phyloP scores from a whole-genome alignment of 2,113 vertebrate genomes.

The Microtus richardsoni region DNA sequence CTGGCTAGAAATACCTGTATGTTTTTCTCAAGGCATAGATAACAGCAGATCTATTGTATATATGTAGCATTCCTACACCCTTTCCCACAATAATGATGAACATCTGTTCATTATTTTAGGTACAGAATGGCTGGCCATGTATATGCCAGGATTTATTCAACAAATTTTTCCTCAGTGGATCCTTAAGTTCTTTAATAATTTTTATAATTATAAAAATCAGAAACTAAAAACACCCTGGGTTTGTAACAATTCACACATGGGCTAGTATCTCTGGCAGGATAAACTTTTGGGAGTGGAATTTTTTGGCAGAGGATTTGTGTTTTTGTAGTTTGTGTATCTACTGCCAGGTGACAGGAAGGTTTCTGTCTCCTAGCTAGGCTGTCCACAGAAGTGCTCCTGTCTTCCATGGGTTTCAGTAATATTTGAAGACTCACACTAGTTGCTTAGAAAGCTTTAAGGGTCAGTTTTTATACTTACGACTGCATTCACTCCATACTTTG shows the following conservation, averaged over 20 bases:
- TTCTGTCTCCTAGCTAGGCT: background rate
- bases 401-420: background rate
- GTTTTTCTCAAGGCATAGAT: background rate
- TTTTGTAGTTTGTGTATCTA: conserved; percentile 43
- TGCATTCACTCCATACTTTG: background rate
- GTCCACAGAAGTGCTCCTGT: background rate
- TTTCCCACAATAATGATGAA: background rate
- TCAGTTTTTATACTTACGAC: background rate
- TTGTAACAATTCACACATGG: background rate
- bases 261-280: background rate
- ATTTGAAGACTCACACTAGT: background rate
- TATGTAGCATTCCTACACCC: background rate
- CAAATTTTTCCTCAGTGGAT: background rate
- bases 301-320: conserved; percentile 48
- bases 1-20: background rate
- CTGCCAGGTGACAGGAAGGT: background rate
- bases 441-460: background rate
- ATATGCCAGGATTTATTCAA: background rate
- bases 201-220: conserved; percentile 25
- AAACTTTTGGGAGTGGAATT: conserved; percentile 31
- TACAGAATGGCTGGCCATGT: background rate
- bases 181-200: conserved; percentile 16
- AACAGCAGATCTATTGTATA: background rate
- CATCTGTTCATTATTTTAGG: background rate
- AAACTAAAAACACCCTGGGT: background rate